Conservation (phyloP, 2,888 invertebrate species). For the Hofmannophila pseudospretella region DNA sequence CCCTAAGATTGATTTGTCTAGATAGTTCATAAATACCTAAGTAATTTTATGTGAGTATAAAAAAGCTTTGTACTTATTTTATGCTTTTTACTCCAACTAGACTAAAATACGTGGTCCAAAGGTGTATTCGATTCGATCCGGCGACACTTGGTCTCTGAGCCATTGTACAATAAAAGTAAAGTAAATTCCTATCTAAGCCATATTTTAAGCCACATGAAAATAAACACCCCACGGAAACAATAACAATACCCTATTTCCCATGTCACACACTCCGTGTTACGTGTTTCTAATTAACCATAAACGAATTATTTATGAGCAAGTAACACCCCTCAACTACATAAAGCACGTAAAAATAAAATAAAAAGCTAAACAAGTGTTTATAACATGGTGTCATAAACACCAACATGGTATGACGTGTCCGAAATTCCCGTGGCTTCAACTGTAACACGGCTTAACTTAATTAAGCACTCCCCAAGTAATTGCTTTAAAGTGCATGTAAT, state of each 20-base stretch:
- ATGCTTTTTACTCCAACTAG: too few species aligned
- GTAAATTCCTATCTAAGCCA: too few species aligned
- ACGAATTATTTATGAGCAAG: constrained; percentile 10
- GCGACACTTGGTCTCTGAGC: too few species aligned
- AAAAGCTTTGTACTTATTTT: too few species aligned
- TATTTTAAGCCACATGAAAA: too few species aligned
- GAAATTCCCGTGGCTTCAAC: constrained; percentile 18
- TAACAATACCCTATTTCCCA: constrained; percentile 2
- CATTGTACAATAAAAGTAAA: too few species aligned
- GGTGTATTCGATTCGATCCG: too few species aligned
- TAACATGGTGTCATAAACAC: too few species aligned
- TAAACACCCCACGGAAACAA: neutral
- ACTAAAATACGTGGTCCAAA: too few species aligned
- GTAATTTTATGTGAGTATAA: too few species aligned
- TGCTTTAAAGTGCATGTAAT: constrained; percentile 46
- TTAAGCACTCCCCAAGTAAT: constrained; percentile 31
- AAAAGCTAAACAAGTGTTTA: constrained; percentile 7
- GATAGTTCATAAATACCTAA: too few species aligned
- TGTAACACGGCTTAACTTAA: constrained; percentile 19
- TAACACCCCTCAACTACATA: constrained; percentile 3
- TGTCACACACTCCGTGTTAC: constrained; percentile 2
- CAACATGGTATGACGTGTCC: constrained; percentile 14
- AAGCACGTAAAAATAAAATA: constrained; percentile 8
- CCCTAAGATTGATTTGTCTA: too few species aligned
- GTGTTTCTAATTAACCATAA: constrained; percentile 11